Conservation (phyloP, 1,140 invertebrate species). For the Cydia amplana region DNA sequence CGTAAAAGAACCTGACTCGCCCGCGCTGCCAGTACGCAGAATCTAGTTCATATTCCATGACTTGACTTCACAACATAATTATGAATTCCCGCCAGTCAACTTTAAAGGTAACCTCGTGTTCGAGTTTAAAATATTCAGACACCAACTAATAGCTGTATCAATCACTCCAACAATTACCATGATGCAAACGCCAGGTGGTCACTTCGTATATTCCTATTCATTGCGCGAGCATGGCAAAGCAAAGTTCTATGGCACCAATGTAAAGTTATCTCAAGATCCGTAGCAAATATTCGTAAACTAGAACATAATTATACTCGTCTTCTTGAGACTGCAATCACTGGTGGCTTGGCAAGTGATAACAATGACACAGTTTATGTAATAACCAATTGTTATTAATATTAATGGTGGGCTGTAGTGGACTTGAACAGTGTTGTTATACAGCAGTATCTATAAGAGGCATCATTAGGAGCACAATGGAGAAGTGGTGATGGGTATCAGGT, state of each 20-base stretch:
- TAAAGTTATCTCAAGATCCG: not conserved
- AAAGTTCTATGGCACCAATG: not conserved
- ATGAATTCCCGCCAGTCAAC: constrained; percentile 16
- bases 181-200: constrained; percentile 51
- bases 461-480: not conserved
- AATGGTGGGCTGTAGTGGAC: constrained; percentile 31
- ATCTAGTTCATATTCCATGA: constrained; percentile 10
- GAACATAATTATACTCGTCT: not conserved
- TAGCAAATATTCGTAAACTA: not conserved
- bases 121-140: constrained; percentile 30
- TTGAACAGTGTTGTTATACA: constrained; percentile 9
- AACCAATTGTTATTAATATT: constrained; percentile 51
- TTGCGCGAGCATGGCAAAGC: not conserved
- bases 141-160: constrained; percentile 44
- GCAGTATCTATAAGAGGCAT: constrained; percentile 5
- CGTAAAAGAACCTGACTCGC: not conserved
- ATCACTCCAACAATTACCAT: constrained; percentile 49
- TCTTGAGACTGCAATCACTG: not conserved
- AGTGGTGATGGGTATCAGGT: constrained; percentile 4
- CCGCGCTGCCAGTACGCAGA: not conserved
- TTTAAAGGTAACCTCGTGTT: constrained; percentile 18
- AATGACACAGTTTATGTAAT: constrained; percentile 39
- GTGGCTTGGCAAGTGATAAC: not conserved
- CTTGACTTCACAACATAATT: constrained; percentile 15
- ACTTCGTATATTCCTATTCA: not conserved